These are phyloP conservation scores for Miniopterus natalensis DNA, from an alignment of 2,113 vertebrate species.

Conservation along the genomic window DNA sequence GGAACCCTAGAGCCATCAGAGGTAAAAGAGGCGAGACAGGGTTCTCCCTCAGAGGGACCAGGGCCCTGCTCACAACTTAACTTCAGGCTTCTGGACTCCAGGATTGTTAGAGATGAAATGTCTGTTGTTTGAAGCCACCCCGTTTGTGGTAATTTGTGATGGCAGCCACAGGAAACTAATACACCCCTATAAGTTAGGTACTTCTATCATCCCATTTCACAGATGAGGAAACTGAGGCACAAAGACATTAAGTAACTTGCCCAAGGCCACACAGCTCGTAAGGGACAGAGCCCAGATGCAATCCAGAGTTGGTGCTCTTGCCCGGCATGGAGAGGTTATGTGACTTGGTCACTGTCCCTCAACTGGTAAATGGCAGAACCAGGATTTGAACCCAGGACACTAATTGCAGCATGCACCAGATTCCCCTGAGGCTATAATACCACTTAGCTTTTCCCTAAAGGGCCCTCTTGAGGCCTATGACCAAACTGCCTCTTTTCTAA, in stretches of 20 bases:
- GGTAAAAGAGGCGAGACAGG: too few relatives aligned
- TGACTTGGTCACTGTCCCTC: background rate
- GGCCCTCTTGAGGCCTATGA: background rate
- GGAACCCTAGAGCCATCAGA: too few relatives aligned
- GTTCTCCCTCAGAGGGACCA: too few relatives aligned
- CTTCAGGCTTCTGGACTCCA: background rate
- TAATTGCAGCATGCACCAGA: too few relatives aligned
- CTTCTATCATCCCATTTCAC: background rate
- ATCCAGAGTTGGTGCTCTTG: background rate
- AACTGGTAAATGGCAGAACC: background rate
- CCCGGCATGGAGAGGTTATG: background rate
- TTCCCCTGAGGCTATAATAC: fast-evolving
- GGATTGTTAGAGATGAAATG: background rate
- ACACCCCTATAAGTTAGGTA: background rate
- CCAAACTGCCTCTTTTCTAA: background rate
- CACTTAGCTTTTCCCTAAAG: background rate
- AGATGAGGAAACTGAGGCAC: background rate
- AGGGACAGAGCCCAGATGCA: background rate
- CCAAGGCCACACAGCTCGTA: background rate
- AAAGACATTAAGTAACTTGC: background rate
- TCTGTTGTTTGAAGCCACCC: background rate
- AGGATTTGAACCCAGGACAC: background rate
- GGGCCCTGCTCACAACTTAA: background rate
- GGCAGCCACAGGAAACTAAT: too few relatives aligned
- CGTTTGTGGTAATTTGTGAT: background rate